These are phyloP conservation scores for Drosophila arizonae DNA, from an alignment of 1,140 invertebrate species.

Conservation along the genomic window DNA sequence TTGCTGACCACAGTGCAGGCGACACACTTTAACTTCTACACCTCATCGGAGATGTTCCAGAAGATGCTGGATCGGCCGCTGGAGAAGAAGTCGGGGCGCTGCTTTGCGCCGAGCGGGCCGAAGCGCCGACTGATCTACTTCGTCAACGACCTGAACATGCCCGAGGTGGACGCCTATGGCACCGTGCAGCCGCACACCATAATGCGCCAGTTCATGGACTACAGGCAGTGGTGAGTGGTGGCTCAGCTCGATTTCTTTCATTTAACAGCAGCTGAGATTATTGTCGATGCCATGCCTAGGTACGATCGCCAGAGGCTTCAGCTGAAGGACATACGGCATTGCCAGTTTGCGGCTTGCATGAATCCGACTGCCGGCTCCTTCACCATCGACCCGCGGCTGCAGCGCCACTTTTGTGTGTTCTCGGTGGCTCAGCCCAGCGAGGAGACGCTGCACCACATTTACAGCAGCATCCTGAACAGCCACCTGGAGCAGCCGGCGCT, in stretches of 20 bases:
- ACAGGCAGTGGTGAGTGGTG: conserved; percentile 89
- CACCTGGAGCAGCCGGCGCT: conserved; percentile 88
- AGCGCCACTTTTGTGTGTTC: conserved; percentile 97
- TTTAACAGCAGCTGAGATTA: no score
- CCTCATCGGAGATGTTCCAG: conserved; percentile 96
- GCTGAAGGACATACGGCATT: conserved; percentile 96
- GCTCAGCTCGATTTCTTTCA: no score
- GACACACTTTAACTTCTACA: conserved; percentile 98
- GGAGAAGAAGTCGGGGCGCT: conserved; percentile 97
- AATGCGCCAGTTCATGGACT: conserved; percentile 96
- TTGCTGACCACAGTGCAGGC: conserved; percentile 87
- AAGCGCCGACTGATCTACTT: conserved; percentile 96
- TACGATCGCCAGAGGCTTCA: conserved; percentile 93
- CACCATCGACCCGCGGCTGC: conserved; percentile 95
- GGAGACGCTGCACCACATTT: conserved; percentile 93
- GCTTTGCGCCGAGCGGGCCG: conserved; percentile 94
- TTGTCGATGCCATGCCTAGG: conserved; percentile 28
- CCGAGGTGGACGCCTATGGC: conserved; percentile 96
- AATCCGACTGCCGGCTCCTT: conserved; percentile 98
- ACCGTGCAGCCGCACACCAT: conserved; percentile 98
- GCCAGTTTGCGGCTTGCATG: conserved; percentile 97
- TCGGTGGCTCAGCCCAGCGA: conserved; percentile 91
- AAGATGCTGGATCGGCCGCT: conserved; percentile 94
- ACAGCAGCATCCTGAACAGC: conserved; percentile 90
- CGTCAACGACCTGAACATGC: conserved; percentile 99